Percentiles rank a stretch among this genome's conserved stretches.
phyloP scores from a whole-genome alignment of 2,113 vertebrate genomes.

The Platysternon megacephalum region DNA sequence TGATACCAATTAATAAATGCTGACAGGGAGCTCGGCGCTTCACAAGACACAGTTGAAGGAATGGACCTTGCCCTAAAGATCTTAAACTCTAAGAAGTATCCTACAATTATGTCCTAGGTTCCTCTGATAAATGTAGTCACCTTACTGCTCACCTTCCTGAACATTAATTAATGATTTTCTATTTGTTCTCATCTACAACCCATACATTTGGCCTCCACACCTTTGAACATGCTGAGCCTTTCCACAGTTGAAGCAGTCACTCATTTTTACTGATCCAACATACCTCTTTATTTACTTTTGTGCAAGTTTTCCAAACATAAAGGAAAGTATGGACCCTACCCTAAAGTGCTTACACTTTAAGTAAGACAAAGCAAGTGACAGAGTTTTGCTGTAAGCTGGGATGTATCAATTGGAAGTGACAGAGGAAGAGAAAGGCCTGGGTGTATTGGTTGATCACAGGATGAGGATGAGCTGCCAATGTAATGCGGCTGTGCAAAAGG shows the following conservation, averaged over 20 bases:
- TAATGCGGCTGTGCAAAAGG: too few species aligned
- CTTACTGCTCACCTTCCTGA: neutral
- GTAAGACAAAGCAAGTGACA: neutral
- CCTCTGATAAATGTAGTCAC: neutral
- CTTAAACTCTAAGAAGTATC: neutral
- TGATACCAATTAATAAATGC: neutral
- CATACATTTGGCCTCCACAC: neutral
- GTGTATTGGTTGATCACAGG: too few species aligned
- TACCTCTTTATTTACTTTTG: neutral
- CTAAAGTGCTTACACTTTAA: neutral
- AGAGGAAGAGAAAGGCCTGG: too few species aligned
- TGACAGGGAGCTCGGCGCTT: neutral
- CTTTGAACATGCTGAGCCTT: neutral
- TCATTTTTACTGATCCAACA: neutral
- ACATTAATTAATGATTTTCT: neutral
- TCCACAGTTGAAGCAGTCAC: rapidly evolving
- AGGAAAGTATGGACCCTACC: neutral
- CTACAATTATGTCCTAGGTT: neutral
- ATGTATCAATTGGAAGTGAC: too few species aligned
- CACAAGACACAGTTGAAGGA: neutral
- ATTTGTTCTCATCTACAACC: neutral
- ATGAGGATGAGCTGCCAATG: too few species aligned
- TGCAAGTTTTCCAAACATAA: neutral
- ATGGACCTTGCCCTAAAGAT: neutral
- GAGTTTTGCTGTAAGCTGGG: neutral